Conservation (phyloP, 2,888 invertebrate genomes). For the Calliscelio sp. region DNA sequence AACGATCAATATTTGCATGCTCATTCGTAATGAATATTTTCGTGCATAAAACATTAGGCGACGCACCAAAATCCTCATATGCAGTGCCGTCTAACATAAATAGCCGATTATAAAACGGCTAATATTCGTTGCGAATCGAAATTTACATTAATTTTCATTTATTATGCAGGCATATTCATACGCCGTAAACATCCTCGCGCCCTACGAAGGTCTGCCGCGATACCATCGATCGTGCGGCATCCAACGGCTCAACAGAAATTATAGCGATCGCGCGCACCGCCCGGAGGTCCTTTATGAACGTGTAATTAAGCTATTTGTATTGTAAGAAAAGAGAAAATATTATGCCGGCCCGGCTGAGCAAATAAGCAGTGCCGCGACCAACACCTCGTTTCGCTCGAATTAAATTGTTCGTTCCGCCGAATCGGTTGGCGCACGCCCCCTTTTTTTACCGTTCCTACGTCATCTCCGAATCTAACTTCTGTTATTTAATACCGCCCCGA, state of each 20-base stretch:
- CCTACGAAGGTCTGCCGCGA: constrained; percentile 27
- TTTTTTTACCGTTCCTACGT: not conserved
- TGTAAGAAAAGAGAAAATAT: constrained; percentile 75
- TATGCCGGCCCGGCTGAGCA: constrained; percentile 73
- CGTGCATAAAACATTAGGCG: constrained; percentile 58
- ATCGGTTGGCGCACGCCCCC: constrained; percentile 26
- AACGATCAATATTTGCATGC: constrained; percentile 63
- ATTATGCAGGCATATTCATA: constrained; percentile 68
- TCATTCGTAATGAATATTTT: constrained; percentile 58
- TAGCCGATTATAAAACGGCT: constrained; percentile 52
- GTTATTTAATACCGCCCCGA: constrained; percentile 46
- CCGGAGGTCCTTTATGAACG: constrained; percentile 73
- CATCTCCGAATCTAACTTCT: constrained; percentile 47
- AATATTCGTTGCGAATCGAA: constrained; percentile 53
- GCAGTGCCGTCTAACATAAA: constrained; percentile 37
- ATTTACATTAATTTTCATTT: constrained; percentile 69
- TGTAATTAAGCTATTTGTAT: constrained; percentile 82
- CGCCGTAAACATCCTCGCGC: constrained; percentile 37
- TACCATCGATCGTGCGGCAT: constrained; percentile 62
- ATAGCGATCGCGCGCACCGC: constrained; percentile 78
- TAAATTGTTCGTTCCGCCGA: constrained; percentile 75
- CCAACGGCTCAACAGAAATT: constrained; percentile 74
- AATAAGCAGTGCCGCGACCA: constrained; percentile 78
- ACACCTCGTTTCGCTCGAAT: constrained; percentile 79
- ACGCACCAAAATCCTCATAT: not conserved